Conservation (phyloP, 2,113 vertebrate species). For the Bos javanicus region DNA sequence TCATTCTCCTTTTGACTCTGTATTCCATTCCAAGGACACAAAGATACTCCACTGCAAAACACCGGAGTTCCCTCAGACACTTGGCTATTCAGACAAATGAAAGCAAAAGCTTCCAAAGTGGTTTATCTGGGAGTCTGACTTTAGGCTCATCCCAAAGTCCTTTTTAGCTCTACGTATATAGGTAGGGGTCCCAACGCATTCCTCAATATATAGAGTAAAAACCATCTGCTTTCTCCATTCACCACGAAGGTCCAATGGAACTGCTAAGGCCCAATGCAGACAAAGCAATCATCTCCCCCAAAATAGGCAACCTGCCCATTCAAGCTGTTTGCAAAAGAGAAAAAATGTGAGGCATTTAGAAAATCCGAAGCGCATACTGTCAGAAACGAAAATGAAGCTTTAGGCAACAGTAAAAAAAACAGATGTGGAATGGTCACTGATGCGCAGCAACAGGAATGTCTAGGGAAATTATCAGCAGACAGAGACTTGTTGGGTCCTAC, state of each 20-base stretch:
- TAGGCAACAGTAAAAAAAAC: not conserved
- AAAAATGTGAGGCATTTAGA: constrained; percentile 61
- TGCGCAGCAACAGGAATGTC: constrained; percentile 25
- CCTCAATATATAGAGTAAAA: not conserved
- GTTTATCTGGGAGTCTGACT: not conserved
- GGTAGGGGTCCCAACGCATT: not conserved
- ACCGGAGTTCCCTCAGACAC: not conserved
- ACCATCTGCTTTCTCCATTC: constrained; percentile 14
- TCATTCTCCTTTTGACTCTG: not conserved
- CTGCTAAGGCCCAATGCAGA: not conserved
- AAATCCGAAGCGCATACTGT: constrained; percentile 52
- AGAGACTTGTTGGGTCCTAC: constrained; percentile 20
- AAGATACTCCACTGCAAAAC: not conserved
- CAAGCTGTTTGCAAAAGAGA: constrained; percentile 25
- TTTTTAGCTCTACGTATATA: not conserved
- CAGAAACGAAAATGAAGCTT: constrained; percentile 48
- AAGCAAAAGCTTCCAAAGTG: not conserved
- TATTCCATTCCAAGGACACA: not conserved
- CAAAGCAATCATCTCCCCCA: not conserved
- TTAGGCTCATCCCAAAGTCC: not conserved
- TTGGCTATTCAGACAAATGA: not conserved
- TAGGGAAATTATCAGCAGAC: constrained; percentile 43
- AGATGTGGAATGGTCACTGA: constrained; percentile 29
- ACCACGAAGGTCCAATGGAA: not conserved
- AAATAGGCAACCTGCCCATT: constrained; percentile 48